Conservation (phyloP, 2,113 vertebrate species). For the Rhagologus leucostigma region DNA sequence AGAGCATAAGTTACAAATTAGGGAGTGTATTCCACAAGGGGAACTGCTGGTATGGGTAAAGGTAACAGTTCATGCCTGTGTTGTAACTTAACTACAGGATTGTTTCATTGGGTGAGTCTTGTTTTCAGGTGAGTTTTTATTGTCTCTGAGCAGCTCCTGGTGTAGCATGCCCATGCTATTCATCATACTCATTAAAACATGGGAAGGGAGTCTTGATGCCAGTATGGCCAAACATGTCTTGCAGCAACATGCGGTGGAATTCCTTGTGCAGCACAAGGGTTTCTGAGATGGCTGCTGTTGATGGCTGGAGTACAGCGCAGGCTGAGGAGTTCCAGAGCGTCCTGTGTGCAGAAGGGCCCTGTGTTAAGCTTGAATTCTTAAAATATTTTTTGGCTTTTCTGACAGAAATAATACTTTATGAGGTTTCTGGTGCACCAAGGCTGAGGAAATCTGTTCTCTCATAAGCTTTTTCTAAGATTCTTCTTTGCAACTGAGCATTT, state of each 20-base stretch:
- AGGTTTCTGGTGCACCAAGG: not conserved
- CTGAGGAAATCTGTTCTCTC: not conserved
- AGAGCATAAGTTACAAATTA: not conserved
- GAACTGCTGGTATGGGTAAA: not conserved
- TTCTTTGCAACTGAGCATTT: not conserved
- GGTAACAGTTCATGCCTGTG: not conserved
- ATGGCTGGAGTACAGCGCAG: not conserved
- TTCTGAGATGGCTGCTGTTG: not conserved
- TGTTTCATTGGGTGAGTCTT: not conserved
- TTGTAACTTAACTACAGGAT: not conserved
- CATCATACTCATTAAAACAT: not conserved
- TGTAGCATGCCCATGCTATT: not conserved
- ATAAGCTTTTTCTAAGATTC: not conserved
- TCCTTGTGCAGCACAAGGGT: not conserved
- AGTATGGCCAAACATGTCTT: not conserved
- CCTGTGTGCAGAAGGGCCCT: not conserved
- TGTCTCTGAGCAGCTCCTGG: not conserved
- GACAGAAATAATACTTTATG: not conserved
- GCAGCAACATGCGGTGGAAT: not conserved
- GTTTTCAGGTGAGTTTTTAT: not conserved
- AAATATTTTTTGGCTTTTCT: constrained; percentile 1
- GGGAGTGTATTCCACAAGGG: not conserved
- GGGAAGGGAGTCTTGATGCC: not conserved
- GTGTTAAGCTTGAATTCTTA: not conserved
- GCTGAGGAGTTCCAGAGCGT: not conserved